Evolutionary conservation across 1,140 invertebrate genomes (phyloP).

Genomic region (Dendrolimus punctatus): DNA sequence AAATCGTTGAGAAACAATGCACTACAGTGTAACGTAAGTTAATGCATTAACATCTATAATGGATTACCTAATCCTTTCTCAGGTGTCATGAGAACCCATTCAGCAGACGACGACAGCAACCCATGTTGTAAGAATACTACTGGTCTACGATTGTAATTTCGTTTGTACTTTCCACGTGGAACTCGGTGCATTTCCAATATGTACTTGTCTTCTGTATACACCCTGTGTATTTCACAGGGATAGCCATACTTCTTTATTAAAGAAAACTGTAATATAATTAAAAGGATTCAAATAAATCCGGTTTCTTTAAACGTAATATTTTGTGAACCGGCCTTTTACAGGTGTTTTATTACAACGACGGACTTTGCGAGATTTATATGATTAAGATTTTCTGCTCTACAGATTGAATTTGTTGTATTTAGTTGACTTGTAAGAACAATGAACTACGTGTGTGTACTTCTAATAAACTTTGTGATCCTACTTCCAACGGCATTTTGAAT

Average conservation of each 20-base stretch:
- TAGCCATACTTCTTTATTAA: slow-evolving; percentile 76
- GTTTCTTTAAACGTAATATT: neutral
- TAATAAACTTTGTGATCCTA: too few relatives aligned
- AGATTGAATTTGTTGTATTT: too few relatives aligned
- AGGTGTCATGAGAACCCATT: slow-evolving; percentile 79
- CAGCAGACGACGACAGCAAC: slow-evolving; percentile 78
- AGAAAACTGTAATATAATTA: slow-evolving; percentile 53
- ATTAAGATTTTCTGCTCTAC: too few relatives aligned
- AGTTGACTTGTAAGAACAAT: too few relatives aligned
- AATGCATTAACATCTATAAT: neutral
- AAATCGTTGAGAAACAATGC: too few relatives aligned
- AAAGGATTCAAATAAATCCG: neutral
- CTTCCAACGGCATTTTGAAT: too few relatives aligned
- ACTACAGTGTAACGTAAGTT: too few relatives aligned
- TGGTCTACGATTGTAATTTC: slow-evolving; percentile 39
- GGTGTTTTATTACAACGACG: too few relatives aligned
- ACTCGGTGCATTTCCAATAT: slow-evolving; percentile 79
- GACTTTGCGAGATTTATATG: too few relatives aligned
- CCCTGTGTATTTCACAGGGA: slow-evolving; percentile 75
- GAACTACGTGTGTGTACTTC: too few relatives aligned
- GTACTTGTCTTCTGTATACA: slow-evolving; percentile 80
- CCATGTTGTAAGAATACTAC: slow-evolving; percentile 83
- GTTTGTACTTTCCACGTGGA: slow-evolving; percentile 42
- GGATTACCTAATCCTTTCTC: slow-evolving; percentile 74
- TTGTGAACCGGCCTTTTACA: too few relatives aligned